phyloP scores from a whole-genome alignment of 2,888 invertebrate species.

The Sarcophaga variegata region DNA sequence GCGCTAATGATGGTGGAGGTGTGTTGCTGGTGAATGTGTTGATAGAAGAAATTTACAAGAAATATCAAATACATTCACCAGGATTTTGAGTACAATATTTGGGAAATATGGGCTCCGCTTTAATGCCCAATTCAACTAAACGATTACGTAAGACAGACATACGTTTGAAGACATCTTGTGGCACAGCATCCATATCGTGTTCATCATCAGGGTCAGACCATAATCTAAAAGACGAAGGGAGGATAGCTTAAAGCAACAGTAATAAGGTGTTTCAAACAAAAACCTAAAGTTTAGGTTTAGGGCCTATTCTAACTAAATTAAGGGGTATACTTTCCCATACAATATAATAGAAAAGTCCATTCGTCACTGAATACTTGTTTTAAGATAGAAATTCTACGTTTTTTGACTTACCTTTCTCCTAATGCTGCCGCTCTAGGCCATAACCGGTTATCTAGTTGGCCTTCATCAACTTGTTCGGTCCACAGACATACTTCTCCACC shows the following conservation, averaged over 20 bases:
- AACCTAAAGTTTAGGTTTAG: too few relatives aligned
- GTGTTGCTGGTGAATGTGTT: not conserved
- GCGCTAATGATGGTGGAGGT: not conserved
- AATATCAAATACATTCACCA: conserved; percentile 82
- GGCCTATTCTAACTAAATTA: too few relatives aligned
- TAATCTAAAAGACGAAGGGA: conserved; percentile 71
- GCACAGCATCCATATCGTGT: conserved; percentile 80
- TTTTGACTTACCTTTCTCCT: conserved; percentile 85
- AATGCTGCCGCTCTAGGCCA: conserved; percentile 93
- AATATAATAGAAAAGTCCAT: too few relatives aligned
- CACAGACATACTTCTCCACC: conserved; percentile 93
- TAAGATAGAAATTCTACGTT: too few relatives aligned
- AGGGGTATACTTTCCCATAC: too few relatives aligned
- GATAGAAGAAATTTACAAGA: conserved; percentile 72
- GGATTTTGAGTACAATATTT: conserved; percentile 82
- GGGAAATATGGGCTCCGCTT: conserved; percentile 82
- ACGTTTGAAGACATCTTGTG: conserved; percentile 80
- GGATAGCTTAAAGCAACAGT: not conserved
- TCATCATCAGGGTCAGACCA: conserved; percentile 82
- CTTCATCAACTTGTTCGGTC: conserved; percentile 91
- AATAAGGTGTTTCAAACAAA: not conserved
- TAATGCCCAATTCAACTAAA: conserved; percentile 80
- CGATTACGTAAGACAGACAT: conserved; percentile 82
- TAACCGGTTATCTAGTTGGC: conserved; percentile 88
- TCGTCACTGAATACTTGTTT: too few relatives aligned